A percentile compares a stretch with the other conserved stretches of the same genome.
These are phyloP conservation scores for Callipepla californica DNA, from an alignment of 2,113 vertebrate genomes.

Conservation along the genomic window DNA sequence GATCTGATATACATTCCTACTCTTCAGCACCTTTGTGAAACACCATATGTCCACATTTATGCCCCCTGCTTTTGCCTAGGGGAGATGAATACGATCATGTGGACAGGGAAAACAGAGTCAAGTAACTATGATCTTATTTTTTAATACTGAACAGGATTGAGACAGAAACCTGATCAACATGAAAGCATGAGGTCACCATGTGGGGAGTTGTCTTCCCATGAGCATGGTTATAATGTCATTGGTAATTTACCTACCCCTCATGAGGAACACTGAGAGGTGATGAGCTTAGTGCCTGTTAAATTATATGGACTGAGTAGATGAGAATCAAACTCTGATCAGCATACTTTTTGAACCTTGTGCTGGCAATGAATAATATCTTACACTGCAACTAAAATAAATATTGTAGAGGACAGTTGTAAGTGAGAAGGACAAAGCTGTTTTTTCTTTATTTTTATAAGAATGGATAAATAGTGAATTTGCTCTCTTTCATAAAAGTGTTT, in stretches of 20 bases:
- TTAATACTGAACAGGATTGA: neutral
- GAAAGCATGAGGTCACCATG: neutral
- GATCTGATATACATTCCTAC: neutral
- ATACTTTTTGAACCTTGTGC: neutral
- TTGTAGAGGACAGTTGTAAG: neutral
- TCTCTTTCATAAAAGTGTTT: conserved; percentile 14
- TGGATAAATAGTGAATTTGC: neutral
- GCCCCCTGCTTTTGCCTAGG: neutral
- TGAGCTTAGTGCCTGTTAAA: neutral
- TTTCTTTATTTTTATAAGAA: conserved; percentile 46
- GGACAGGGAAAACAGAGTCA: neutral
- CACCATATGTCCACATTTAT: neutral
- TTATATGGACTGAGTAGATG: neutral
- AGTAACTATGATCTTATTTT: neutral
- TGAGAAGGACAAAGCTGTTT: conserved; percentile 8
- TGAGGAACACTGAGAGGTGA: neutral
- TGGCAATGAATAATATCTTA: conserved; percentile 15
- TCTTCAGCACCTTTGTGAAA: neutral
- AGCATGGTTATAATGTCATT: neutral
- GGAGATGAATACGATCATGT: neutral
- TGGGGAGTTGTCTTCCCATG: neutral
- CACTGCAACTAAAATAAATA: conserved; percentile 34
- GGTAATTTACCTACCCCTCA: conserved; percentile 12
- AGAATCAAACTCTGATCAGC: neutral
- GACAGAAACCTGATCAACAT: neutral